Conservation (phyloP, 1,140 invertebrate genomes). For the Polypedilum vanderplanki region DNA sequence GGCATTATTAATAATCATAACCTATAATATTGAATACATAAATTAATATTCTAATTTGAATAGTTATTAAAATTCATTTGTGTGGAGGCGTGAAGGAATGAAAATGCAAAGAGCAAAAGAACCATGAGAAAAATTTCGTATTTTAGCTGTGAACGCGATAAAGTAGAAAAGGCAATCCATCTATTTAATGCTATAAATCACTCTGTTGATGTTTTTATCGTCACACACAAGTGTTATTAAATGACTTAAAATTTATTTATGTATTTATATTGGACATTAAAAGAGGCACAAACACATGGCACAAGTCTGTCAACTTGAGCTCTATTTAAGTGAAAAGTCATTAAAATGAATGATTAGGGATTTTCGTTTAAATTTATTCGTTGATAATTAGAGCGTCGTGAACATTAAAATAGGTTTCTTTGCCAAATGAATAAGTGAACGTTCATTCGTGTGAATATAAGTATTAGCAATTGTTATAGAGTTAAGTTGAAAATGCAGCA, state of each 20-base stretch:
- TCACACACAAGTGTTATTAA: neutral
- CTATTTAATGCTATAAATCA: conserved; percentile 7
- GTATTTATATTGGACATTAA: neutral
- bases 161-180: neutral
- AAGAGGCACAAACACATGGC: neutral
- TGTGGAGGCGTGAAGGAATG: neutral
- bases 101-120: too few species aligned
- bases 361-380: neutral
- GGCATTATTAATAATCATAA: conserved; percentile 9
- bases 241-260: neutral
- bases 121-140: neutral
- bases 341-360: conserved; percentile 19
- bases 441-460: too few species aligned
- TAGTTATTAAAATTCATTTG: conserved; percentile 13
- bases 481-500: too few species aligned
- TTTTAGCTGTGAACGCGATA: neutral
- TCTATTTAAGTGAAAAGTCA: conserved; percentile 2
- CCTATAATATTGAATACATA: conserved; percentile 6
- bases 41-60: conserved; percentile 3
- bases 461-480: too few species aligned
- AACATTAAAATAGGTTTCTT: too few species aligned
- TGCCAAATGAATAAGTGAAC: too few species aligned
- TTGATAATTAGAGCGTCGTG: too few species aligned
- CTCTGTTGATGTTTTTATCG: conserved; percentile 17
- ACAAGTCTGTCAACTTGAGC: neutral